phyloP scores from a whole-genome alignment of 2,113 vertebrate genomes.

The Cyprinus carpio region DNA sequence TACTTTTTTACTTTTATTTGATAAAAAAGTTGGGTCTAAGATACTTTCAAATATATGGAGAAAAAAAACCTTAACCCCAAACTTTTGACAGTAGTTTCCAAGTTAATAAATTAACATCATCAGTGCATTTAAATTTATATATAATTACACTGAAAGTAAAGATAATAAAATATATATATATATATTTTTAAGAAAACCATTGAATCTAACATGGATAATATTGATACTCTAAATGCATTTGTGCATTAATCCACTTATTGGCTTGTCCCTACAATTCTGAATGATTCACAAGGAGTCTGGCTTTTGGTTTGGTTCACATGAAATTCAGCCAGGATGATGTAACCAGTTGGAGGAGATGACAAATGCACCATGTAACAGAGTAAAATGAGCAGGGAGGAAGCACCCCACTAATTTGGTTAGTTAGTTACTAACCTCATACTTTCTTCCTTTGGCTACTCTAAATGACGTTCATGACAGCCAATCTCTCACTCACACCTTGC shows the following conservation, averaged over 20 bases:
- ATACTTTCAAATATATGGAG: too few relatives aligned
- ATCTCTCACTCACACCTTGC: constrained; percentile 59
- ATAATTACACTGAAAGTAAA: too few relatives aligned
- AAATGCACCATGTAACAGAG: neutral
- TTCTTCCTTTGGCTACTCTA: constrained; percentile 44
- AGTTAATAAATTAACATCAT: too few relatives aligned
- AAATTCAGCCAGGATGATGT: constrained; percentile 29
- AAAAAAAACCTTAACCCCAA: too few relatives aligned
- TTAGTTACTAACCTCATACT: constrained; percentile 20
- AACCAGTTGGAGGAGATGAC: constrained; percentile 4
- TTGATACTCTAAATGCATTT: too few relatives aligned
- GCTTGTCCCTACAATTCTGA: neutral
- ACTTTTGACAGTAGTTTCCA: too few relatives aligned
- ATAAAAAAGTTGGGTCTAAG: too few relatives aligned
- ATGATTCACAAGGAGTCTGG: constrained; percentile 6
- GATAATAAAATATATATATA: too few relatives aligned
- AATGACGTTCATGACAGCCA: constrained; percentile 44
- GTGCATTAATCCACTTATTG: neutral
- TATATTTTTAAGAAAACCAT: too few relatives aligned
- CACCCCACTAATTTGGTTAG: neutral
- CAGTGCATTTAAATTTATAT: too few relatives aligned
- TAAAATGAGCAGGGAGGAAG: neutral
- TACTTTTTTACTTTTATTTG: too few relatives aligned
- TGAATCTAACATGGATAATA: too few relatives aligned
- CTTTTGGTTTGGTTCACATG: constrained; percentile 15